Evolutionary conservation across 2,113 vertebrate species (phyloP), one percentile per base, ranked within the genome.

Genomic region (Corydoras maculifer): DNA sequence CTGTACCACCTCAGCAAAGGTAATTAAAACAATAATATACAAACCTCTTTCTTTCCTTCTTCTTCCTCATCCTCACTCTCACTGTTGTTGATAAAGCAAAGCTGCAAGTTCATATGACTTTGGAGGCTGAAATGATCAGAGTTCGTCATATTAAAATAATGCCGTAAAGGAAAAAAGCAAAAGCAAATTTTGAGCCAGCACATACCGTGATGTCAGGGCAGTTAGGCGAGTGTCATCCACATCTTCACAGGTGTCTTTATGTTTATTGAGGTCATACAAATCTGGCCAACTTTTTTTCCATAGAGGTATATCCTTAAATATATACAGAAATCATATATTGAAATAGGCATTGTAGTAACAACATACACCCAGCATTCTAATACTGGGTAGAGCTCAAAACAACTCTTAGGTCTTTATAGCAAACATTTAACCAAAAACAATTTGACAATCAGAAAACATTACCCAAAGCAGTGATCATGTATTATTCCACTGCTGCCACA

Each of bases 81-180:
- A 31, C 84, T 87, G 77, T 88, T 72, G 76, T 91, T 91, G 80
- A 87, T 86, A 82, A 89, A 91, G 76, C 89, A 91, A 15, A 91
- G 80, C 82, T 90, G 89, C 58, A 91, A 82, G 67, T 91, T 91
- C 77, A 79, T 88, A 62, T 85, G 83, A 71, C 82, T 84, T 62
- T 84, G 77, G 50, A 90, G 81, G 43, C 89, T 91, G 75, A 65
- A 43, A 71, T 58, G 32, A 73, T 3, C 57, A 69, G 11, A 14
- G 69, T 7, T 18, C 6, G 3, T 57, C n/a, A 68, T 14, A 48
- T 31, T 67, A 3, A 61, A 1, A 51, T 48, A 75, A 5, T 25
- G 0, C 35, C 58, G 15, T 35, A 11, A 53, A 57, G 12, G 10
- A 57, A 43, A 11, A 43, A 60, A 63, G 6, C 0, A 29, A 58